phyloP scores from a whole-genome alignment of 37 sponge, comb jelly and placozoan genomes.

The Eunapius fragilis region DNA sequence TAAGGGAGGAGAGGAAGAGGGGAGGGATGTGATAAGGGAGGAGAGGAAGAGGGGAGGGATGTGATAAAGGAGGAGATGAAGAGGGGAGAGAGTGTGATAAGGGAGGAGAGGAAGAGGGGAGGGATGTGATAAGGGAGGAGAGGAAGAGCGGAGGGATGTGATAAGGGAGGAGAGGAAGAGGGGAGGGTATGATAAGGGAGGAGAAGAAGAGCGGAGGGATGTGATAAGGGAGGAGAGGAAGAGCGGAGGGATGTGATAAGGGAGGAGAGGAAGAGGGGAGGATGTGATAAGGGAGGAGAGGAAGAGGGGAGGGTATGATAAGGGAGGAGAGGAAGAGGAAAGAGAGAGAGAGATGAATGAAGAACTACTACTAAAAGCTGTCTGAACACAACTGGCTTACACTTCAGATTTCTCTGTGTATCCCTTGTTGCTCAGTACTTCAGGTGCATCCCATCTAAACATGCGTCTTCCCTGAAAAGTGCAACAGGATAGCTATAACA shows the following conservation, averaged over 20 bases:
- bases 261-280: neutral
- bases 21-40: neutral
- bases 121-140: neutral
- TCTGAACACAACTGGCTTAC: slow-evolving; percentile 1
- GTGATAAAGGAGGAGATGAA: neutral
- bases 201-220: neutral
- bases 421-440: slow-evolving; percentile 1
- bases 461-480: slow-evolving; percentile 13
- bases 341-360: neutral
- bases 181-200: neutral
- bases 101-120: neutral
- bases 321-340: neutral
- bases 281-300: neutral
- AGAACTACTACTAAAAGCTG: no score
- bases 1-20: neutral
- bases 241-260: neutral
- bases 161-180: slow-evolving; percentile 7
- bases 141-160: neutral
- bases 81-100: neutral
- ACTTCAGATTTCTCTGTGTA: slow-evolving; percentile 40
- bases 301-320: neutral
- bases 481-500: no score
- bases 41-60: neutral
- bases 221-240: neutral
- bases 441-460: slow-evolving; percentile 52